Evolutionary conservation across 30 jellyfish, hydroid and myxozoan genomes (phyloP).

Genomic region (Pelagia noctiluca): DNA sequence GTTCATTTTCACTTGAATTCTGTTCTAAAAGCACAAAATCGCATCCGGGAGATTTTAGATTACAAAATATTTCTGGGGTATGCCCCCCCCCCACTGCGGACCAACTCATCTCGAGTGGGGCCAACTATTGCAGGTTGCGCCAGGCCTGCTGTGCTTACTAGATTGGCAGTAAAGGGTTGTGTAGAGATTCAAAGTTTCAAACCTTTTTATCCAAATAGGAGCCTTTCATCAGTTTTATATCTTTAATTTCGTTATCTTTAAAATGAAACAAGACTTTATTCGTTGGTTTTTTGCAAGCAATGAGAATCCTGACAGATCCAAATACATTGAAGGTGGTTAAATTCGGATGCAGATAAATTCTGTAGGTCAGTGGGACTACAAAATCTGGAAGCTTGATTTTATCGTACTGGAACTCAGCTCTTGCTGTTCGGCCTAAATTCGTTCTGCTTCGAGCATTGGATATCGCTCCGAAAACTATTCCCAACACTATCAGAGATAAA

Average conservation of each 20-base stretch:
- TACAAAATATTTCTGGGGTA: no score
- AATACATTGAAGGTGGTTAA: slow-evolving; percentile 75
- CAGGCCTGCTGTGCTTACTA: no score
- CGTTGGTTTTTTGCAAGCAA: slow-evolving; percentile 70
- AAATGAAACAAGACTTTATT: slow-evolving; percentile 65
- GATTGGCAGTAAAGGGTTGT: no score
- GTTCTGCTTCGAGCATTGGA: slow-evolving; percentile 48
- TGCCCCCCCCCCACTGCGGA: no score
- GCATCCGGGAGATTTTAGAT: no score
- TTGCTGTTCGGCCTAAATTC: slow-evolving; percentile 41
- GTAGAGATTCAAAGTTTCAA: no score
- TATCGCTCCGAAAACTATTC: slow-evolving; percentile 90
- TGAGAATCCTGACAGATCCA: slow-evolving; percentile 79
- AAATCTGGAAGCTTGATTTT: slow-evolving; percentile 80
- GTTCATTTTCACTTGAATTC: no score
- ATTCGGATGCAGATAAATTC: slow-evolving; percentile 89
- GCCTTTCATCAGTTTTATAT: slow-evolving; percentile 24
- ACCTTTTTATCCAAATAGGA: slow-evolving; percentile 27
- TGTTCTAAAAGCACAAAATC: no score
- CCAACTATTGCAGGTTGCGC: no score
- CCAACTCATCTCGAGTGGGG: no score
- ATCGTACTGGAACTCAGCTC: slow-evolving; percentile 69
- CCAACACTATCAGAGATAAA: slow-evolving; percentile 67
- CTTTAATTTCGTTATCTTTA: slow-evolving; percentile 59
- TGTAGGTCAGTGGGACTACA: slow-evolving; percentile 74